Evolutionary conservation across 2,113 vertebrate genomes (phyloP).

Genomic region (Psilopogon haemacephalus): DNA sequence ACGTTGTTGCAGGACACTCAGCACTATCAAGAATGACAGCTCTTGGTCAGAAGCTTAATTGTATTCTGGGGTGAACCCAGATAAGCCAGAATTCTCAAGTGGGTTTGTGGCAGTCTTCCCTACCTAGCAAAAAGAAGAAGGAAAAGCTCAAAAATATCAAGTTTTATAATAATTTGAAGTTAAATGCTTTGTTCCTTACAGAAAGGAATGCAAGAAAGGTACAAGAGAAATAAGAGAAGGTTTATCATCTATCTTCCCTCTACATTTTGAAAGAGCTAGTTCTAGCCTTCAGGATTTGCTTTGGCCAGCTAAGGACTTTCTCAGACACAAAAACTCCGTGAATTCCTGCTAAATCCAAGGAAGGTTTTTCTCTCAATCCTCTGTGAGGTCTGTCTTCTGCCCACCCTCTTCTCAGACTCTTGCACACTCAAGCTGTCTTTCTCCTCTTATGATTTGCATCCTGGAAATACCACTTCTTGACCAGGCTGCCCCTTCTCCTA

Average conservation of each 20-base stretch:
- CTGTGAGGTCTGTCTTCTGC: no score
- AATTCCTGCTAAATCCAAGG: no score
- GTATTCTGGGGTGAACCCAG: background rate
- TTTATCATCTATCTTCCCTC: background rate
- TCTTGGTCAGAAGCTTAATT: background rate
- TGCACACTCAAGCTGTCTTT: no score
- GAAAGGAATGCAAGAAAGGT: background rate
- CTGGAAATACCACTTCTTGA: no score
- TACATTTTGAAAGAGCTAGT: no score
- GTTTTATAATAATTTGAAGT: background rate
- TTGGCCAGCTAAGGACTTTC: no score
- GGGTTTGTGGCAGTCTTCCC: background rate
- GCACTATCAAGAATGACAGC: background rate
- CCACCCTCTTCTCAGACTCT: no score
- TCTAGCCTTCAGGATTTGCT: no score
- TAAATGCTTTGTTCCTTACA: background rate
- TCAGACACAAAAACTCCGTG: no score
- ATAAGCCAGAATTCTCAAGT: background rate
- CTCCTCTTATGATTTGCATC: no score
- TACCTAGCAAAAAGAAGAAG: fast-evolving
- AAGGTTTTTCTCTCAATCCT: no score
- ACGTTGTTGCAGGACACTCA: background rate
- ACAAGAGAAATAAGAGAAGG: background rate
- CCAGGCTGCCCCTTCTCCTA: no score
- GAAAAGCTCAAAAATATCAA: background rate